Percentiles rank a stretch among this genome's conserved stretches.
Evolutionary conservation across 2,113 vertebrate genomes (phyloP).

Genomic region (Catharus fuscescens): DNA sequence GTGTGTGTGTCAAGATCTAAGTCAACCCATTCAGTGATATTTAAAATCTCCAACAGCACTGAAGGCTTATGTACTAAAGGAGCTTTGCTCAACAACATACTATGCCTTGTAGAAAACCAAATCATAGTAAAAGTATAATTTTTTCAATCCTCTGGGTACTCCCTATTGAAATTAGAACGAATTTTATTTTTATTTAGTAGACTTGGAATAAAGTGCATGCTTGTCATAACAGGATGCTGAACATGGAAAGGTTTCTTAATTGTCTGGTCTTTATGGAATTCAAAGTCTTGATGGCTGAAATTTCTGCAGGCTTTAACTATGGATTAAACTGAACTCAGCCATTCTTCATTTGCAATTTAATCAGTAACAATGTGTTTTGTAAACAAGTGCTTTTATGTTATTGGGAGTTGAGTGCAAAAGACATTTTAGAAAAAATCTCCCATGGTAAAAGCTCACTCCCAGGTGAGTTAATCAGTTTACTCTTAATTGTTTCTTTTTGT

Average conservation of each 20-base stretch:
- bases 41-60: background rate
- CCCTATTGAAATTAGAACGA: background rate
- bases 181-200: background rate
- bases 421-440: background rate
- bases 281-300: background rate
- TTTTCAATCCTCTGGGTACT: background rate
- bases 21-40: background rate
- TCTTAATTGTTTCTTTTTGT: background rate
- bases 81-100: background rate
- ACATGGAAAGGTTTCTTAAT: background rate
- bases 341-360: background rate
- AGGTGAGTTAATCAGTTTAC: background rate
- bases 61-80: background rate
- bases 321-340: background rate
- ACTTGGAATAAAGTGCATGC: background rate
- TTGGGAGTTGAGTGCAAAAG: background rate
- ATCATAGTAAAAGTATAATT: background rate
- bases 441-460: background rate
- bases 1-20: background rate
- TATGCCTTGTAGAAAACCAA: background rate
- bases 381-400: background rate
- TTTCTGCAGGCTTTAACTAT: background rate
- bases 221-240: background rate
- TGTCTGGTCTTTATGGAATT: background rate
- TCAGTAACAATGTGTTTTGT: background rate